Base-by-base conservation (phyloP, 1,140 invertebrate genomes). In the Augochlora pura region DNA sequence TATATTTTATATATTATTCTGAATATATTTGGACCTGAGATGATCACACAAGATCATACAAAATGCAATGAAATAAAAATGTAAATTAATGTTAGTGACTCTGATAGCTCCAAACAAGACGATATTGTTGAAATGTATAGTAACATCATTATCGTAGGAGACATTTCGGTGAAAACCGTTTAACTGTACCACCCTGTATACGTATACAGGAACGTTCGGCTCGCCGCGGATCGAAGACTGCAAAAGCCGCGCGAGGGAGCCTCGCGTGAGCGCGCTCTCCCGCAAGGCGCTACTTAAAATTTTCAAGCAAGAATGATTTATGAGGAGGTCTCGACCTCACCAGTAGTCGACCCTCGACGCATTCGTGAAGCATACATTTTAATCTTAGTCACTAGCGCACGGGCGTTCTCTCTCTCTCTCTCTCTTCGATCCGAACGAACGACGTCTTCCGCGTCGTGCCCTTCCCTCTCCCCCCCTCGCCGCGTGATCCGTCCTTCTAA, bases 321-420 rank as follows among this genome's bases (percentile, higher is more conserved):
- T 73, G 82, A 80, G 73, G 60, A 84, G 82, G 82, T 68, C 82
- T 84, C 83, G 83, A 80, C 82, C 83, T 85, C 82, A 82, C 83
- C 83, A 73, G 72, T 77, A 85, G 77, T 85, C 82, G 73, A 73
- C 83, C 81, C 82, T 81, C 73, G 21, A 77, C 78, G 78, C 77
- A 83, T 85, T 85, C 77, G 83, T 76, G 83, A 69, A 66, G 72
- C 83, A 84, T 81, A 85, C 78, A 84, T 85, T 85, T 85, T 85
- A 85, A 85, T 85, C 83, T 85, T 85, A 84, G 82, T 84, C 83
- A 84, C 60, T 7, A 27, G 38, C 52, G 49, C 79, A 69, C 27
- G 38, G 73, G 67, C 16, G 49, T 60, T 57, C 59, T 74, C 46
- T 66, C 76, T 79, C 69, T 66, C 52, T 57, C 59, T 74, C 46